These are phyloP conservation scores for Polydrusus tereticollis DNA, from an alignment of 2,888 invertebrate species.

Conservation along the genomic window DNA sequence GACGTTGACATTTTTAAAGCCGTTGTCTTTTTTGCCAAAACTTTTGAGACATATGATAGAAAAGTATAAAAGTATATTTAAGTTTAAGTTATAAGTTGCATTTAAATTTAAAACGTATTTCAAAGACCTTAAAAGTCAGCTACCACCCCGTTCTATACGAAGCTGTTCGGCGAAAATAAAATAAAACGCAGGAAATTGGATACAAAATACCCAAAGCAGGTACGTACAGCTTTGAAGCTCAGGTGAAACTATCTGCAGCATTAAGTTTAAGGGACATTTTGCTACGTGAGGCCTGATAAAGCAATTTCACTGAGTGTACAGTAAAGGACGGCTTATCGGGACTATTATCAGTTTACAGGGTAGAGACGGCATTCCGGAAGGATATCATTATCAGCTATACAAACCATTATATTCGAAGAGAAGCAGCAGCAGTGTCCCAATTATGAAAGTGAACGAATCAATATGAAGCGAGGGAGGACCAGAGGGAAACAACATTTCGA, in stretches of 20 bases:
- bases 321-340: conserved; percentile 58
- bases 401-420: conserved; percentile 54
- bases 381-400: conserved; percentile 63
- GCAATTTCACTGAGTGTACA: conserved; percentile 50
- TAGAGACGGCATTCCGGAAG: conserved; percentile 60
- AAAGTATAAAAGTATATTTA: too few relatives aligned
- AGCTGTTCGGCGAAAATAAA: too few relatives aligned
- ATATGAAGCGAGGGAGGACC: neutral
- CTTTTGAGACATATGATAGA: too few relatives aligned
- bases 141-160: too few relatives aligned
- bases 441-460: conserved; percentile 7
- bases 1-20: too few relatives aligned
- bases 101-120: too few relatives aligned
- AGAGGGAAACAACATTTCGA: neutral
- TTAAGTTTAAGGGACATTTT: conserved; percentile 19
- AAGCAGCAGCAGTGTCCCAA: conserved; percentile 5
- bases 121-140: too few relatives aligned
- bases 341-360: conserved; percentile 63
- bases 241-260: conserved; percentile 9
- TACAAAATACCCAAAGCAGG: conserved; percentile 18
- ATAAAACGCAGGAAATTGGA: conserved; percentile 5
- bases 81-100: too few relatives aligned
- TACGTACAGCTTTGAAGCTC: conserved; percentile 10
- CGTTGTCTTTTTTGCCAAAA: too few relatives aligned
- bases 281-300: conserved; percentile 52